Evolutionary conservation across 2,888 invertebrate species (phyloP), one percentile per base, ranked within the genome.

Genomic region (Hirtodrosophila cameraria): DNA sequence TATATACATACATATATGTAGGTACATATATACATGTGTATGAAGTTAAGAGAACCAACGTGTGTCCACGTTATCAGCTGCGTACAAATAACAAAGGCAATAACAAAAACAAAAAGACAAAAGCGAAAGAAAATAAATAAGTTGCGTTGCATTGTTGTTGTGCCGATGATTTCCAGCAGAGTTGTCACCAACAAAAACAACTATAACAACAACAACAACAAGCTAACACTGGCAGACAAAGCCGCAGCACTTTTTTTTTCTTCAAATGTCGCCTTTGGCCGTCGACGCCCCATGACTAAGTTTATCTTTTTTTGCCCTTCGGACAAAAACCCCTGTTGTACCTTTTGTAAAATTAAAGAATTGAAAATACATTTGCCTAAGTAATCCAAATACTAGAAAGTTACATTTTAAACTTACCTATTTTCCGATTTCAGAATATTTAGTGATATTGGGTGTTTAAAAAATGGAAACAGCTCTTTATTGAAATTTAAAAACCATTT

Each of bases 31-130:
- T 12, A 35, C 11, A 35, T 27, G n/a, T 48, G 30, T 55, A 36
- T 25, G 31, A n/a, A 42, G 25, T 48, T 18, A 42, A 46, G 23
- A 31, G 18, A 54, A 28, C 13, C 53, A 70, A 60, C 60, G 72
- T 64, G 73, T 64, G 54, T 50, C 11, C 68, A 48, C 54, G 59
- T 72, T 72, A 72, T 72, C 72, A 64, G 68, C 46, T 11, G n/a
- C 66, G 55, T 36, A 27, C 46, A 30, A 52, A 58, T 25, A 59
- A 55, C 43, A 57, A 50, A 6, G 43, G 25, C 48, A 48, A 28
- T 18, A 33, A 38, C 27, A 13, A 35, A 54, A 53, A 20, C 38
- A 11, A 42, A 63, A 50, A 69, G 62, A 68, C 52, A 69, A 59
- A 50, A 45, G 45, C 5, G 25, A 35, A 45, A 12, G 30, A 15